Conservation (phyloP, 1,140 invertebrate genomes). For the Argopecten irradians region DNA sequence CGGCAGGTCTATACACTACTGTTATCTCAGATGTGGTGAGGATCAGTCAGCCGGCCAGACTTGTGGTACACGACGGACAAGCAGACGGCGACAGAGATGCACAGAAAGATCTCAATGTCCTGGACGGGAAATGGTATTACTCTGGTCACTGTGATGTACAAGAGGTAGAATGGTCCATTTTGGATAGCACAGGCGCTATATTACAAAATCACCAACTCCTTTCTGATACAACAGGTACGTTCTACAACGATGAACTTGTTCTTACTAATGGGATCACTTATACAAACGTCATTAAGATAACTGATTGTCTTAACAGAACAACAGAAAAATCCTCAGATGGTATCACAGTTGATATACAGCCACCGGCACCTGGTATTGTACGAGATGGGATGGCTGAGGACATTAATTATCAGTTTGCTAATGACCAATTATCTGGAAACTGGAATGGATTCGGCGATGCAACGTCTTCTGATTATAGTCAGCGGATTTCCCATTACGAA, state of each 20-base stretch:
- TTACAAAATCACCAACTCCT: conserved; percentile 41
- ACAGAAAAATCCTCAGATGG: conserved; percentile 51
- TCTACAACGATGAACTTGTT: conserved; percentile 54
- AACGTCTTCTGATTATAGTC: conserved; percentile 44
- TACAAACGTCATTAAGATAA: conserved; percentile 43
- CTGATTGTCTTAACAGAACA: conserved; percentile 56
- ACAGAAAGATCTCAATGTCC: neutral
- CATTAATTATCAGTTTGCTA: conserved; percentile 52
- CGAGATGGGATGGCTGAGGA: conserved; percentile 55
- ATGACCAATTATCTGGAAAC: conserved; percentile 51
- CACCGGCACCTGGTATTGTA: conserved; percentile 50
- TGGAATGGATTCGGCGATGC: conserved; percentile 55
- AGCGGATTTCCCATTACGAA: conserved; percentile 57
- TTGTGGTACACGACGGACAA: conserved; percentile 30
- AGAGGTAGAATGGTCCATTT: conserved; percentile 52
- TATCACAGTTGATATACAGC: conserved; percentile 52
- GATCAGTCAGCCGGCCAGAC: conserved; percentile 28
- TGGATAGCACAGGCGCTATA: conserved; percentile 39
- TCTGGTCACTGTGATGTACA: conserved; percentile 48
- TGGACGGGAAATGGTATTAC: conserved; percentile 39
- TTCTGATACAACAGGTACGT: conserved; percentile 7
- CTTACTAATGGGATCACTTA: conserved; percentile 55
- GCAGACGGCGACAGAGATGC: neutral
- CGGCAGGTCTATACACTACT: conserved; percentile 24
- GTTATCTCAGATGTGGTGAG: neutral